Percentiles rank a stretch among this genome's conserved stretches.
Conservation (phyloP, 2,113 vertebrate genomes). For the Cochlearius cochlearius region DNA sequence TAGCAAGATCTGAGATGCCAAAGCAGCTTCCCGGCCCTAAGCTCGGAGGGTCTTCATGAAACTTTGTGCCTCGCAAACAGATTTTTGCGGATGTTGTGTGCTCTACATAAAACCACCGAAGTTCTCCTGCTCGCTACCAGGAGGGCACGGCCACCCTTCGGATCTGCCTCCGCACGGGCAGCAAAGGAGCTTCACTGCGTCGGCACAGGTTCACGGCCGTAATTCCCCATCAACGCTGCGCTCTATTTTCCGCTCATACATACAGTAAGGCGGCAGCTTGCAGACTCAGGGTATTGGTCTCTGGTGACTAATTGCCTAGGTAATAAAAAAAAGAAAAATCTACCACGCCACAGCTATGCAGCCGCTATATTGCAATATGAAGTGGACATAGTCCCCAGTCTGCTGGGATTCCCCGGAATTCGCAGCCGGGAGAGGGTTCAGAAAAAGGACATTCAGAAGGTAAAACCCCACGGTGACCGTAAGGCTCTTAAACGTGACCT, state of each 20-base stretch:
- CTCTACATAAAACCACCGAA: neutral
- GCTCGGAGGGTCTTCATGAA: neutral
- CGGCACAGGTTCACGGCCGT: neutral
- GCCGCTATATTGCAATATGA: neutral
- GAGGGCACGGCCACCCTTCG: neutral
- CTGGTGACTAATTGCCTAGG: neutral
- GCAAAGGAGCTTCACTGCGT: neutral
- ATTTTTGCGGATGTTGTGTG: neutral
- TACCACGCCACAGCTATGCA: neutral
- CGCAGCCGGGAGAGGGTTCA: neutral
- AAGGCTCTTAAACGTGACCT: neutral
- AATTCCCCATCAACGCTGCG: accelerated
- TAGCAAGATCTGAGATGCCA: neutral
- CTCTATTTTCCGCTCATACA: accelerated
- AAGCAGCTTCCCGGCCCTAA: neutral
- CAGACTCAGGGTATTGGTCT: neutral
- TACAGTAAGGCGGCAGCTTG: accelerated
- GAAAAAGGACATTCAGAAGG: neutral
- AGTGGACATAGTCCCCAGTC: neutral
- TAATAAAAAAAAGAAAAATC: neutral
- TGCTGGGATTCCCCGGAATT: neutral
- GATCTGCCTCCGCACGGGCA: neutral
- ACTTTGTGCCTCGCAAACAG: neutral
- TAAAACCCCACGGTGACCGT: neutral
- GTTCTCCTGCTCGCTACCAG: accelerated